Evolutionary conservation across 2,113 vertebrate species (phyloP), one percentile per base, ranked within the genome.

Genomic region (Paramisgurnus dabryanus): DNA sequence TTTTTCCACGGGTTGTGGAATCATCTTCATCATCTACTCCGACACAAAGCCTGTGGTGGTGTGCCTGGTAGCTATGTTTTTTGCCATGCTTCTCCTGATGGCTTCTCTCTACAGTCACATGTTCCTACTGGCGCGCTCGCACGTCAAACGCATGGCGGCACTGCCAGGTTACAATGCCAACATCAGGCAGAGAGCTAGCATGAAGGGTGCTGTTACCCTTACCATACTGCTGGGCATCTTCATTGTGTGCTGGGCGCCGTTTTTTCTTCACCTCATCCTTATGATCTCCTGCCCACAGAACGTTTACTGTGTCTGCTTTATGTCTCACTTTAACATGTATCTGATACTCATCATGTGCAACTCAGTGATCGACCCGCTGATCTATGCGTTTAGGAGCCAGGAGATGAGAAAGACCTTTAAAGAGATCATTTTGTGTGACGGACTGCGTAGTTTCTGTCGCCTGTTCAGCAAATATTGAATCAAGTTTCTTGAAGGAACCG

Each of bases 321-420:
- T 99, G 97, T 96, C 97, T 41, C 94, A 98, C 88, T 99, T 98
- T 90, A 97, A 98, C 90, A 94, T 98, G 95, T 99, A 98, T 89
- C 95, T 99, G 87, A 96, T 96, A 72, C 95, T 98, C 69, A 98
- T 98, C 85, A 98, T 98, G 96, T 98, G 96, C 82, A 99, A 98
- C 83, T 97, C 97, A 0, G 95, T 96, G 85, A 95, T 98, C 0
- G 96, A 99, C 82, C 97, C 97, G 0, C 92, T 99, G 80, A 99
- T 98, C 77, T 98, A 99, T 0, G 97, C 97, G 69, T 95, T 98
- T 87, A 95, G 96, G 82, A 98, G 95, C 87, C 95, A 95, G 81
- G 96, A 99, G 90, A 98, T 99, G 96, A 92, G 96, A 85, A 97
- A 96, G 89, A 98, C 95, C 4, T 97, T 99, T 81, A 98, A 94